Percentiles rank a stretch among this genome's conserved stretches.
These are phyloP conservation scores for Papilio dardanus DNA, from an alignment of 1,140 invertebrate species.

Conservation along the genomic window DNA sequence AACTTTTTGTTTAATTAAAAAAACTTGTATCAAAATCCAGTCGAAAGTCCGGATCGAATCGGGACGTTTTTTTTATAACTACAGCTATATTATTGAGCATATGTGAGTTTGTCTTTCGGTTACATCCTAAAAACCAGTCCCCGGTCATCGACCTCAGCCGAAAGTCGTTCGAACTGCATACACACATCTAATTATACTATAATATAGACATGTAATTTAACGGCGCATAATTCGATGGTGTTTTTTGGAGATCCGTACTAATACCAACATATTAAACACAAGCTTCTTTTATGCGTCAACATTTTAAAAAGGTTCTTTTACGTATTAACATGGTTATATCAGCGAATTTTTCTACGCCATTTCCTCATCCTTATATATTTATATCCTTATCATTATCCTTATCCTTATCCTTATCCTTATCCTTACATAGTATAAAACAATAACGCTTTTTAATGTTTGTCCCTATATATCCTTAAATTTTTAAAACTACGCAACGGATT, in stretches of 20 bases:
- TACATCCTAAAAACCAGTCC: constrained; percentile 40
- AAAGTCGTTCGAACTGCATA: constrained; percentile 43
- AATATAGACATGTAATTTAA: constrained; percentile 32
- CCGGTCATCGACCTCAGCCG: constrained; percentile 29
- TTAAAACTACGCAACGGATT: too few relatives aligned
- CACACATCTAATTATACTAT: constrained; percentile 32
- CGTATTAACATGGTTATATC: not conserved
- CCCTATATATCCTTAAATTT: too few relatives aligned
- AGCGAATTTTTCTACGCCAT: too few relatives aligned
- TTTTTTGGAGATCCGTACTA: constrained; percentile 12
- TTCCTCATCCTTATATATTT: too few relatives aligned
- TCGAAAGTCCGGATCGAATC: constrained; percentile 25
- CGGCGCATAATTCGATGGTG: constrained; percentile 33
- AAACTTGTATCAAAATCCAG: constrained; percentile 15
- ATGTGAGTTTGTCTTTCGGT: constrained; percentile 32
- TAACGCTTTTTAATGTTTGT: too few relatives aligned
- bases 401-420: too few relatives aligned
- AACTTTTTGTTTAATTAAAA: constrained; percentile 19
- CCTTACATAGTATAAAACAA: too few relatives aligned
- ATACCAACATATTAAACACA: not conserved
- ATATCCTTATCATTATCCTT: too few relatives aligned
- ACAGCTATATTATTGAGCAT: constrained; percentile 27
- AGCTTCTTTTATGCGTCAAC: not conserved
- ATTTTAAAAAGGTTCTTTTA: not conserved
- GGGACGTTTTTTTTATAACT: constrained; percentile 28